Evolutionary conservation across 2,797 vertebrate genomes (phyloP).

Genomic region (Passerculus sandwichensis): DNA sequence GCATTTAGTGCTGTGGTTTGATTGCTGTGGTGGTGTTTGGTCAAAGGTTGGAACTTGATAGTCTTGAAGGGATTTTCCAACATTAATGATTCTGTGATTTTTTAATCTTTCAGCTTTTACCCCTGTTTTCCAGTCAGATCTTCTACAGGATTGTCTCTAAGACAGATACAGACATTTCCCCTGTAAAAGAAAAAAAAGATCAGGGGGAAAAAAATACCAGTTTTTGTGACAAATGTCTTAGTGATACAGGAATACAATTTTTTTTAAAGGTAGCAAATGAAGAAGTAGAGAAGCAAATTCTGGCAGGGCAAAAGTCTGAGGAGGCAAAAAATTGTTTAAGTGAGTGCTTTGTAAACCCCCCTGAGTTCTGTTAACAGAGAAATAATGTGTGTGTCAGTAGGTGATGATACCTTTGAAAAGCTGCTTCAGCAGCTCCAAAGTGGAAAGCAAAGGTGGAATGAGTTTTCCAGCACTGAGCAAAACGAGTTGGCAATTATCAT

Average conservation of each 20-base stretch:
- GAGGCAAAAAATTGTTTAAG: background rate
- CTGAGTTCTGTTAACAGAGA: background rate
- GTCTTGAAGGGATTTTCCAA: background rate
- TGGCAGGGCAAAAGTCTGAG: background rate
- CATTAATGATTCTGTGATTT: background rate
- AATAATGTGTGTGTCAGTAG: fast-evolving
- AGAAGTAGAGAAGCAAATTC: background rate
- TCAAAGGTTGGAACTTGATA: background rate
- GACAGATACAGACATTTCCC: background rate
- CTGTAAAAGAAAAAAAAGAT: background rate
- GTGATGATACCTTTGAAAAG: background rate
- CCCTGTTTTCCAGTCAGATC: background rate
- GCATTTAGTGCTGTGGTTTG: background rate
- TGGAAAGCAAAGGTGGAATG: background rate
- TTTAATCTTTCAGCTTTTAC: background rate
- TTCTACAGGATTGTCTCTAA: background rate
- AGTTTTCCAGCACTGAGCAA: background rate
- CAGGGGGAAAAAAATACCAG: fast-evolving
- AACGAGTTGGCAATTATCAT: background rate
- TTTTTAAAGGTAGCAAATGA: background rate
- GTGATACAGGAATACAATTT: background rate
- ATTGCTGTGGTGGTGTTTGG: background rate
- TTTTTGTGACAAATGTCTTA: background rate
- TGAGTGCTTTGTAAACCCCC: background rate
- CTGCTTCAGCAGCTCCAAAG: background rate